These are phyloP conservation scores for Pachypanchax playfairii DNA, from an alignment of 2,113 vertebrate species.

Conservation along the genomic window DNA sequence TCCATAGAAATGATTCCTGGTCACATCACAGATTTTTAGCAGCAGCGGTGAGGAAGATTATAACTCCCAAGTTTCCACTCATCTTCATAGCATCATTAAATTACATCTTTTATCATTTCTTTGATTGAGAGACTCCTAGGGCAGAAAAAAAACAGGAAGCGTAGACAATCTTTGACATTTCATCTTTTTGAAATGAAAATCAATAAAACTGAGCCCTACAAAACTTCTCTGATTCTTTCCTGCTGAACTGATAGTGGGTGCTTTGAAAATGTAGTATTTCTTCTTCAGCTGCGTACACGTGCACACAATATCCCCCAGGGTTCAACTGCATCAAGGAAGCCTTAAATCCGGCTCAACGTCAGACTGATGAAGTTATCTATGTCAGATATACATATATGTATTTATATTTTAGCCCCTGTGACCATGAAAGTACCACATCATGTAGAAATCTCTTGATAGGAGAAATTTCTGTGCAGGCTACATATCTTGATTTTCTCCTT, in stretches of 20 bases:
- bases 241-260: slow-evolving; percentile 14
- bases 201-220: neutral
- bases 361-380: slow-evolving; percentile 54
- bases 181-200: slow-evolving; percentile 7
- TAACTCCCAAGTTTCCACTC: slow-evolving; percentile 12
- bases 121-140: slow-evolving; percentile 4
- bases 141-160: neutral
- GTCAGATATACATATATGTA: slow-evolving; percentile 45
- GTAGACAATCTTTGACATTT: slow-evolving; percentile 5
- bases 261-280: slow-evolving; percentile 38
- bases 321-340: slow-evolving; percentile 32
- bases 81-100: neutral
- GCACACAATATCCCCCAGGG: slow-evolving; percentile 39
- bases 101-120: slow-evolving; percentile 18
- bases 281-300: slow-evolving; percentile 32
- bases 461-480: slow-evolving; percentile 55
- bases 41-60: neutral
- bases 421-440: slow-evolving; percentile 40
- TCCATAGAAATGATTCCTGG: neutral
- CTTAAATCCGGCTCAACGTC: slow-evolving; percentile 49
- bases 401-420: slow-evolving; percentile 42
- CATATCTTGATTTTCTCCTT: slow-evolving; percentile 65
- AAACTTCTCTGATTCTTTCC: slow-evolving; percentile 6
- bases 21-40: neutral
- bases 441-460: slow-evolving; percentile 34